Evolutionary conservation across 2,888 invertebrate genomes (phyloP), one percentile per base, ranked within the genome.

Genomic region (Lasioglossum vierecki): DNA sequence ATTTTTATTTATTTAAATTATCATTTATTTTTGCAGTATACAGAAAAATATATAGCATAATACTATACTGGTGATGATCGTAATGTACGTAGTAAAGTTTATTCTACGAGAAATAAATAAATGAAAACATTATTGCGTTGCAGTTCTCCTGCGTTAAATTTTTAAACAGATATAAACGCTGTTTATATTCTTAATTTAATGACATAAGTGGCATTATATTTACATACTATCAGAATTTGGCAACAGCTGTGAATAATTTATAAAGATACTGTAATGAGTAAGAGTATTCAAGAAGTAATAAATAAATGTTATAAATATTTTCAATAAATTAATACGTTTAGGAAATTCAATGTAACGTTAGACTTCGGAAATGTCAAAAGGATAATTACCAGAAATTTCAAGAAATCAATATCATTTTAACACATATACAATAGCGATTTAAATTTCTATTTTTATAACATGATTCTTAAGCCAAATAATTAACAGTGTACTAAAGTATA

Each of bases 21-120:
- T 70, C 79, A 76, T 91, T 90, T 90, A 91, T 92, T 91, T 89
- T 86, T 86, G 66, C 89, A 91, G 84, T 88, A 89, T 77, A 88
- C 85, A 89, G 88, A 85, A 85, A 82, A 84, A 86, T 71, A 75
- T 44, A 79, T 79, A 87, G 83, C 83, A 75, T 91, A 91, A 91
- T 92, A 92, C 90, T 91, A 90, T 77, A 85, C 88, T 90, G 88
- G 87, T 92, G 86, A 57, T 74, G 30, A 82, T 84, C 74, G 80
- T 84, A 81, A 83, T 87, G 86, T 89, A 91, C 88, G 85, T 89
- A 88, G 44, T 76, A 44, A 75, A 57, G 68, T 78, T 83, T 84
- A 79, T 79, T 70, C 49, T 82, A 88, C 75, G 70, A 85, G 82
- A 82, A 89, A 86, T 89, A 90, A 92, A 90, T 91, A 91, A 91